Evolutionary conservation across 2,797 vertebrate species (phyloP), one percentile per base, ranked within the genome.

Genomic region (Liasis olivaceus): DNA sequence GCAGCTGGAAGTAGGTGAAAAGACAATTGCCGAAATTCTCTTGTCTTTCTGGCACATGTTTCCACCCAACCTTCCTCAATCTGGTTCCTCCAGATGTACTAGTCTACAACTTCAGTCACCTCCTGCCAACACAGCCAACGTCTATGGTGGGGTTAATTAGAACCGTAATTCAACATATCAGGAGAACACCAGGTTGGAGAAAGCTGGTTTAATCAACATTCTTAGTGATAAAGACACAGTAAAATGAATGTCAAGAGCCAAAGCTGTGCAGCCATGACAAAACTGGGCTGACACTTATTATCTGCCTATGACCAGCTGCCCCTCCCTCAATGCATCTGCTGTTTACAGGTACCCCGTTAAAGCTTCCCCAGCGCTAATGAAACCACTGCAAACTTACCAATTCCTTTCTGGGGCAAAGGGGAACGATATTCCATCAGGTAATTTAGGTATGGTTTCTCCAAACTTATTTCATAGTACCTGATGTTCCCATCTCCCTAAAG

Each of bases 401-500:
- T 97, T 97, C 99, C 99, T 97, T 99, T 99, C 98, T 99, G 99
- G 31, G 99, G 99, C 93, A 98, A 96, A 58, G 54, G 91, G 62
- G 99, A 99, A 93, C 98, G 98, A 96, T 98, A 99, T 69, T 99
- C 99, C 8, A 97, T 99, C 94, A 99, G 96, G 96, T 97, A 99
- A 94, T 97, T 98, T 95, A 99, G 96, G 95, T 99, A 98, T 0
- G 99, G 99, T 94, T 99, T 99, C 96, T 99, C 98, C 5, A 97
- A 88, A 96, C 97, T 98, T 96, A 99, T 97, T 95, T 99, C 99
- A n/a, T 99, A 99, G 97, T 99, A 99, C 92, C 98, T 98, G 95
- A 99, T 99, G 95, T 99, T 99, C 89, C 99, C 99, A 20, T 99
- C 99, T 87, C 99, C 99, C 99, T 99, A 92, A 93, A 95, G n/a